Evolutionary conservation across 2,113 vertebrate genomes (phyloP).

Genomic region (Microcebus lehilahytsara): DNA sequence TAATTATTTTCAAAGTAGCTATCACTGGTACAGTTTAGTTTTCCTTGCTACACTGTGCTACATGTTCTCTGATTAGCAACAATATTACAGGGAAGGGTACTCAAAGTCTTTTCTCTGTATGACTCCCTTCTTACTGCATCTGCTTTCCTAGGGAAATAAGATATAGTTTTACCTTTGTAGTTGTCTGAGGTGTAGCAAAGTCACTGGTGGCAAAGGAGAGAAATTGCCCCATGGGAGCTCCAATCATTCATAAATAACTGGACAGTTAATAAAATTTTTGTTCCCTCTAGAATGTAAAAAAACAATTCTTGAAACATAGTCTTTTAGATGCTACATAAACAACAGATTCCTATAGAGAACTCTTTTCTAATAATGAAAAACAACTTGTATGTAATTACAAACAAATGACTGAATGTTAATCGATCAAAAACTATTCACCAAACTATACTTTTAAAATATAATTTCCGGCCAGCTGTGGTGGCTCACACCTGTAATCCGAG

Average conservation of each 20-base stretch:
- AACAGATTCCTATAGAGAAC: neutral
- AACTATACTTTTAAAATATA: slow-evolving; percentile 5
- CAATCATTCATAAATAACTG: neutral
- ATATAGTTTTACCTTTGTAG: neutral
- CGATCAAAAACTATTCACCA: neutral
- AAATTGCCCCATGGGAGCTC: neutral
- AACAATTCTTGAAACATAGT: neutral
- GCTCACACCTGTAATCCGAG: no score
- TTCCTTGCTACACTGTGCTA: neutral
- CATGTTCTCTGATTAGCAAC: neutral
- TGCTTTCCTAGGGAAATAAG: neutral
- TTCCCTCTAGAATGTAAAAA: neutral
- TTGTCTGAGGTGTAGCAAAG: neutral
- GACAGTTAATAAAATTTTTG: neutral
- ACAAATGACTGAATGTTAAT: neutral
- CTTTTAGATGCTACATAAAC: neutral
- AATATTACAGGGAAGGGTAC: neutral
- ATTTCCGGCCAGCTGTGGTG: neutral
- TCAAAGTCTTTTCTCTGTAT: neutral
- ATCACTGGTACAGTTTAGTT: neutral
- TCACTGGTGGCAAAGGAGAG: neutral
- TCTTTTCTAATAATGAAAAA: neutral
- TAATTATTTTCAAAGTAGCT: slow-evolving; percentile 23
- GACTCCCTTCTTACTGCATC: neutral
- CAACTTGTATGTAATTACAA: neutral